Percentiles rank a stretch among this genome's conserved stretches.
These are phyloP conservation scores for Pseudomugil tenellus DNA, from an alignment of 2,797 vertebrate species.

Conservation along the genomic window DNA sequence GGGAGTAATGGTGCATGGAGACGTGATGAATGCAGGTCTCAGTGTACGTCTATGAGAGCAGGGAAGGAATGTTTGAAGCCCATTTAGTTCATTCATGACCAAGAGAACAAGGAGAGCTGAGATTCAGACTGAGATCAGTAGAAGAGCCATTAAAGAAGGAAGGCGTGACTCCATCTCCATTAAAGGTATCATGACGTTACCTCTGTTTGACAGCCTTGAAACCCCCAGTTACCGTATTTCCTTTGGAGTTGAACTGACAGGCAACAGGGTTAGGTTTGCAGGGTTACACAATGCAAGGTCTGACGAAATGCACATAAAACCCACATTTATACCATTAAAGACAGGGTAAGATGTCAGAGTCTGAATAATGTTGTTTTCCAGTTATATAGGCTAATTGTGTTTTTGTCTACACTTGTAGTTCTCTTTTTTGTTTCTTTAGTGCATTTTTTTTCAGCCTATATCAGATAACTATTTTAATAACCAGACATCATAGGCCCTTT, in stretches of 20 bases:
- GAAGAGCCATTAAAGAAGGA: conserved; percentile 58
- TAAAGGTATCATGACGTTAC: conserved; percentile 58
- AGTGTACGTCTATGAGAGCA: conserved; percentile 67
- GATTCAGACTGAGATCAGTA: conserved; percentile 66
- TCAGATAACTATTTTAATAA: conserved; percentile 32
- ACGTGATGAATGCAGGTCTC: conserved; percentile 76
- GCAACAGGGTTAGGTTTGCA: conserved; percentile 18
- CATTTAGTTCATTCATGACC: conserved; percentile 70
- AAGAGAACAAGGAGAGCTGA: conserved; percentile 53
- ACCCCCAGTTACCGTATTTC: conserved; percentile 41
- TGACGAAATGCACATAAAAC: conserved; percentile 43
- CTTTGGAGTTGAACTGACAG: conserved; percentile 30
- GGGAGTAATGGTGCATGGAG: conserved; percentile 80
- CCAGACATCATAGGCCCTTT: no score
- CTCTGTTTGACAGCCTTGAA: conserved; percentile 56
- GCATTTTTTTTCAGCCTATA: conserved; percentile 11
- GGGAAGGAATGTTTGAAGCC: conserved; percentile 67
- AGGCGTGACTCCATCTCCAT: conserved; percentile 60
- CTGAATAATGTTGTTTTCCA: conserved; percentile 22
- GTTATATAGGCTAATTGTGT: conserved; percentile 7
- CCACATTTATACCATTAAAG: conserved; percentile 17
- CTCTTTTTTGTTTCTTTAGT: conserved; percentile 3
- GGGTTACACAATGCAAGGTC: conserved; percentile 17
- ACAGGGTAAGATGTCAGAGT: conserved; percentile 9
- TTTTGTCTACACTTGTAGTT: neutral